These are phyloP conservation scores for Leptura quadrifasciata DNA, from an alignment of 2,888 invertebrate species.

Conservation along the genomic window DNA sequence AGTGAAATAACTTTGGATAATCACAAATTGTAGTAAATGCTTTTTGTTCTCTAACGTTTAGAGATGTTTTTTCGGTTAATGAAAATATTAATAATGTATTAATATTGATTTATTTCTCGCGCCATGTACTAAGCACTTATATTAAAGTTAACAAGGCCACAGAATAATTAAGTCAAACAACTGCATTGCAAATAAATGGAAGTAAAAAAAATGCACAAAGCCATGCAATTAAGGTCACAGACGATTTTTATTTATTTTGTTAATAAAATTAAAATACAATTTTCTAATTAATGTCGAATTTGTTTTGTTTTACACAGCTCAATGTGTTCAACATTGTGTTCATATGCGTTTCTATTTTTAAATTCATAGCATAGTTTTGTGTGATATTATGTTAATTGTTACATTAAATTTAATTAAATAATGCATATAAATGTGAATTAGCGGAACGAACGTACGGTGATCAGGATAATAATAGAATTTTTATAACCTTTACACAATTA, in stretches of 20 bases:
- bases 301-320: background rate
- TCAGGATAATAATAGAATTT: background rate
- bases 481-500: background rate
- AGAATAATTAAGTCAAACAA: slow-evolving; percentile 25
- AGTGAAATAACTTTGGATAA: too few relatives aligned
- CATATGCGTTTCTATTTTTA: slow-evolving; percentile 7
- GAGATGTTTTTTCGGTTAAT: too few relatives aligned
- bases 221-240: slow-evolving; percentile 35
- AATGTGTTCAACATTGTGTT: background rate
- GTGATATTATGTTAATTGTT: background rate
- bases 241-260: slow-evolving; percentile 35
- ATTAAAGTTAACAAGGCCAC: slow-evolving; percentile 33
- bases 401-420: slow-evolving; percentile 3
- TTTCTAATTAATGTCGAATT: slow-evolving; percentile 24
- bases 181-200: slow-evolving; percentile 11
- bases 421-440: background rate
- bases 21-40: too few relatives aligned
- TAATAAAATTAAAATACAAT: slow-evolving; percentile 21
- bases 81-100: background rate
- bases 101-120: background rate
- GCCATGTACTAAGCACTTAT: slow-evolving; percentile 22
- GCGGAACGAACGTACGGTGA: background rate
- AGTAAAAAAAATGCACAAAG: slow-evolving; percentile 32
- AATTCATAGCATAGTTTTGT: background rate
- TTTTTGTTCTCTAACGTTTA: too few relatives aligned